phyloP scores from a whole-genome alignment of 2,888 invertebrate species.

The Standfussiana lucernea region DNA sequence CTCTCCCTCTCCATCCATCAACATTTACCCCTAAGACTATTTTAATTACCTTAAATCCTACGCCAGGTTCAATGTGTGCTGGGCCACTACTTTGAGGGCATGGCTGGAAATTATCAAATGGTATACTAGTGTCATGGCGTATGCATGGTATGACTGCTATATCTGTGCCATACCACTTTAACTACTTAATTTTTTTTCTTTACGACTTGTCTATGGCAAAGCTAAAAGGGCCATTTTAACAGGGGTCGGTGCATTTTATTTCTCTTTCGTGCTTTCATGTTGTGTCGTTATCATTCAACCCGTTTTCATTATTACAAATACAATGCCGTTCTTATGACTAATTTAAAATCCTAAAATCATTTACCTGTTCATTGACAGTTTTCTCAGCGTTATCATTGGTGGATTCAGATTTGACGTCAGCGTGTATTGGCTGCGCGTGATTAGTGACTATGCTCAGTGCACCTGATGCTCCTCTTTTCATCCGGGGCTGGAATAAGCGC shows the following conservation, averaged over 20 bases:
- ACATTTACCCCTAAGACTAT: not conserved
- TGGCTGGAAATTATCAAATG: conserved; percentile 77
- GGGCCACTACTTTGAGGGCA: conserved; percentile 76
- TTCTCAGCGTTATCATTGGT: conserved; percentile 55
- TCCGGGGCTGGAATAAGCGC: conserved; percentile 49
- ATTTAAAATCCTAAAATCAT: not conserved
- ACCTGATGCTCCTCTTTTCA: conserved; percentile 79
- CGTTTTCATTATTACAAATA: not conserved
- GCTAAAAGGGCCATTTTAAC: not conserved
- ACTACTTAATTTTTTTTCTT: not conserved
- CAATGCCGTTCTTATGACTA: not conserved
- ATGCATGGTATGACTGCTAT: not conserved
- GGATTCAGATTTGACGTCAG: conserved; percentile 82
- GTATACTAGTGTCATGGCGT: not conserved
- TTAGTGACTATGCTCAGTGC: conserved; percentile 83
- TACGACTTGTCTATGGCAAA: not conserved
- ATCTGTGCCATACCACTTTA: not conserved
- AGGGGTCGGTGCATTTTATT: not conserved
- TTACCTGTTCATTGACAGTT: conserved; percentile 70
- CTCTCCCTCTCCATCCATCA: too few relatives aligned
- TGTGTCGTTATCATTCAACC: not conserved
- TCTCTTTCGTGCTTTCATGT: not conserved
- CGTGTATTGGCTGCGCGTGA: conserved; percentile 83
- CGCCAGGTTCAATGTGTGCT: conserved; percentile 81
- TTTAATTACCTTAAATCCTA: conserved; percentile 83